A percentile compares a stretch with the other conserved stretches of the same genome.
These are phyloP conservation scores for Enteromius anoplus DNA, from an alignment of 2,797 vertebrate genomes.

Conservation along the genomic window DNA sequence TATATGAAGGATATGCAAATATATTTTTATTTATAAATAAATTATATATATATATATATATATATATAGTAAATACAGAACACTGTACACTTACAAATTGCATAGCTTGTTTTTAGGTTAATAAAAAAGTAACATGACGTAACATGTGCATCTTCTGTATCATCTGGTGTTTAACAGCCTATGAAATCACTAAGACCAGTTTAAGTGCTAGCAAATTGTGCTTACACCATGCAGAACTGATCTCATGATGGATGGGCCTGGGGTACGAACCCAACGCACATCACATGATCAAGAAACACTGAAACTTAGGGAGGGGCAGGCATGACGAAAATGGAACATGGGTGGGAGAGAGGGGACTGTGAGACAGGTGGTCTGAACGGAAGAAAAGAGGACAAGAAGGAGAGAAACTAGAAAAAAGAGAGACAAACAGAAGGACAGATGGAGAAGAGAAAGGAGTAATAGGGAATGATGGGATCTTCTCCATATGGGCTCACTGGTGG, in stretches of 20 bases:
- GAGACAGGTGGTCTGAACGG: slow-evolving; percentile 38
- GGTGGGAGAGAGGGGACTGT: not conserved
- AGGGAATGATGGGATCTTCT: slow-evolving; percentile 13
- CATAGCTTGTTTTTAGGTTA: not conserved
- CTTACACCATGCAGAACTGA: slow-evolving; percentile 12
- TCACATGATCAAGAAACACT: not conserved
- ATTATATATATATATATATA: too few relatives aligned
- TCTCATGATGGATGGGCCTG: slow-evolving; percentile 24
- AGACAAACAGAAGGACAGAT: slow-evolving; percentile 29
- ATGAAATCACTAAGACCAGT: slow-evolving; percentile 30
- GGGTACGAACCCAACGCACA: not conserved
- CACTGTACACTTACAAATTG: not conserved
- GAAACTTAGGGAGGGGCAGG: not conserved
- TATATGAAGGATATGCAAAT: slow-evolving; percentile 2
- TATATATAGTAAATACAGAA: too few relatives aligned
- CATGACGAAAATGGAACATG: slow-evolving; percentile 12
- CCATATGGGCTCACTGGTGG: slow-evolving; percentile 10
- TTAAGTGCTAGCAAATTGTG: slow-evolving; percentile 27
- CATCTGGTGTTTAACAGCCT: slow-evolving; percentile 20
- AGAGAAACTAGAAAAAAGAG: not conserved
- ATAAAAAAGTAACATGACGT: not conserved
- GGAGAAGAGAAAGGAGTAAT: slow-evolving; percentile 29
- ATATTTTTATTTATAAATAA: too few relatives aligned
- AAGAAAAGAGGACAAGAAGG: not conserved
- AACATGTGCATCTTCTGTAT: slow-evolving; percentile 20